Evolutionary conservation across 2,888 invertebrate genomes (phyloP), one percentile per base, ranked within the genome.

Genomic region (Cloeon dipterum): DNA sequence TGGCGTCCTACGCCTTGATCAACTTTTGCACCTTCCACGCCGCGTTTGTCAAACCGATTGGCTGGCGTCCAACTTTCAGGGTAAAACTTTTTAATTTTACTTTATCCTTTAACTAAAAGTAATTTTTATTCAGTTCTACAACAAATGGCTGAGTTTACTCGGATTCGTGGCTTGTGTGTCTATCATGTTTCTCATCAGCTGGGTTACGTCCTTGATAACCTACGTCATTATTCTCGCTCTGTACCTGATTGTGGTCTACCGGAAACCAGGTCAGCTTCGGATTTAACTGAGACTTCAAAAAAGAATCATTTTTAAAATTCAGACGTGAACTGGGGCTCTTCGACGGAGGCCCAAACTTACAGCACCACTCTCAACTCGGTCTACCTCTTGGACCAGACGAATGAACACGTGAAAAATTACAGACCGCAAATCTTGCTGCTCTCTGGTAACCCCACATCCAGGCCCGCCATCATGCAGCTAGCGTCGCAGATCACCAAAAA

Each of bases 331-430:
- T 94, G 94, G 94, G 94, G 94, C 18, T 89, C 89, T 39, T 86
- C 89, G 5, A 88, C 91, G 0, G 93, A 94, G 56, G 93, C 93
- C 0, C 93, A 94, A 57, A 85, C 77, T 21, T 94, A 93, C 59
- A 89, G 88, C 56, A 78, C 78, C 8, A 91, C 94, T 1, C 55
- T 96, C 3, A 72, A 77, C 8, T 76, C 83, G 13, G 78, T 88
- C 0, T 76, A 85, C 23, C 36, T 72, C 44, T 52, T 83, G 46
- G 77, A 75, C 38, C 73, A 76, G 32, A 81, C 86, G 1, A 81
- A 79, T 19, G 94, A 94, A 49, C 96, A 98, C 54, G 93, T 96
- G 14, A 96, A 96, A 60, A 96, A 94, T 61, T 96, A 89, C 58
- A 74, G 85, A 52, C 96, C 96, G 0, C 93, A 96, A 59, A 66